Conservation (phyloP, 2,113 vertebrate species). For the Salvelinus alpinus region DNA sequence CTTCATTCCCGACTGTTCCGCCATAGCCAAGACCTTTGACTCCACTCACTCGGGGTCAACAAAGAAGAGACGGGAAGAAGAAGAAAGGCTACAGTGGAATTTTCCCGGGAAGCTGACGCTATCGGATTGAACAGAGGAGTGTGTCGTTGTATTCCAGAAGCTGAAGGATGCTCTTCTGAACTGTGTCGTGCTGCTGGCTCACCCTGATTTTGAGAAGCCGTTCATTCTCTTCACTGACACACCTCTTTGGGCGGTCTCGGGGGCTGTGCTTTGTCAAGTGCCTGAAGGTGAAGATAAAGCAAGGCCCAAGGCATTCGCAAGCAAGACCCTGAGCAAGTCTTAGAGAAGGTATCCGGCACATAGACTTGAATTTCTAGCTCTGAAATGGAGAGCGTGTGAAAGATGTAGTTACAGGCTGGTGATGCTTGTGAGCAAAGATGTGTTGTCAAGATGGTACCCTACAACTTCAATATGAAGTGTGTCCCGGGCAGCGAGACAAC, state of each 20-base stretch:
- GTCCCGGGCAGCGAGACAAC: background rate
- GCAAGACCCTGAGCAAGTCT: slow-evolving; percentile 21
- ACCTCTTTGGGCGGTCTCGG: slow-evolving; percentile 23
- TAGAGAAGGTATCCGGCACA: slow-evolving; percentile 27
- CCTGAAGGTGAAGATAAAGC: slow-evolving; percentile 6
- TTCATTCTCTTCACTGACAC: slow-evolving; percentile 33
- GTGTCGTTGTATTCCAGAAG: background rate
- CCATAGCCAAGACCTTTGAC: slow-evolving; percentile 17
- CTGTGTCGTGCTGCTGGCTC: slow-evolving; percentile 23
- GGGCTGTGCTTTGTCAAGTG: slow-evolving; percentile 23
- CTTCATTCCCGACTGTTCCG: slow-evolving; percentile 26
- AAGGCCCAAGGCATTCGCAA: slow-evolving; percentile 19
- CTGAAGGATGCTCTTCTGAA: slow-evolving; percentile 11
- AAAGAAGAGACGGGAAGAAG: background rate
- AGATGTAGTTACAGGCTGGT: slow-evolving; percentile 25
- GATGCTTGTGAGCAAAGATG: slow-evolving; percentile 3
- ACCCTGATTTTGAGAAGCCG: slow-evolving; percentile 15
- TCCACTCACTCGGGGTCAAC: slow-evolving; percentile 20
- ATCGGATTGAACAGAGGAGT: slow-evolving; percentile 19
- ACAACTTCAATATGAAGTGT: background rate
- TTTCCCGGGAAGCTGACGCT: background rate
- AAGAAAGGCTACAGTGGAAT: background rate
- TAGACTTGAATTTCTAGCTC: slow-evolving; percentile 2
- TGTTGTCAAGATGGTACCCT: slow-evolving; percentile 8
- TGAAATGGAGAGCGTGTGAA: slow-evolving; percentile 33